phyloP scores from a whole-genome alignment of 2,888 invertebrate genomes.

The Acanthosepion lycidas region DNA sequence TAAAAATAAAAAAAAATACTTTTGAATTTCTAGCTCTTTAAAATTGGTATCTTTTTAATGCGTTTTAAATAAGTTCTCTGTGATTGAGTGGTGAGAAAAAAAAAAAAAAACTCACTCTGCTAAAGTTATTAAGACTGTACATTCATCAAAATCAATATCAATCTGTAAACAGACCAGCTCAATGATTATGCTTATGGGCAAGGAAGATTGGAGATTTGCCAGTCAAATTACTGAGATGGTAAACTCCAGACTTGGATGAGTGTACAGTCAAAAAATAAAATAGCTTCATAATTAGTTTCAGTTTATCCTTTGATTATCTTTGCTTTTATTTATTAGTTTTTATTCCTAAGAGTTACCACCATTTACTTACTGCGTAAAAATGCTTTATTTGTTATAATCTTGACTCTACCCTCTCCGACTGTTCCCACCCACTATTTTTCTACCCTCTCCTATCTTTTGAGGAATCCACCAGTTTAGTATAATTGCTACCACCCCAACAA shows the following conservation, averaged over 20 bases:
- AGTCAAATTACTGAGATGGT: no score
- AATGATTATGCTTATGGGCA: no score
- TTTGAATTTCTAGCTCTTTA: background rate
- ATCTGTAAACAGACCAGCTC: no score
- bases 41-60: conserved; percentile 11
- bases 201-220: no score
- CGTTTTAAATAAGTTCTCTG: background rate
- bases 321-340: background rate
- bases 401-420: background rate
- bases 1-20: background rate
- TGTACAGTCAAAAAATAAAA: no score
- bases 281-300: no score
- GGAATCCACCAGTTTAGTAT: background rate
- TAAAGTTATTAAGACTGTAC: background rate
- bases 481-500: background rate
- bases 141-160: background rate
- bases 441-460: background rate
- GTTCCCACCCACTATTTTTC: background rate
- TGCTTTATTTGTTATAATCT: background rate
- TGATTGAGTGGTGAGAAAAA: background rate
- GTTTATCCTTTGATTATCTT: no score
- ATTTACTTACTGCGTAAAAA: conserved; percentile 2
- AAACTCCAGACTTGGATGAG: no score
- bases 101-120: no score
- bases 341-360: background rate